These are phyloP conservation scores for Eutolmus rufibarbis DNA, from an alignment of 2,888 invertebrate species.

Conservation along the genomic window DNA sequence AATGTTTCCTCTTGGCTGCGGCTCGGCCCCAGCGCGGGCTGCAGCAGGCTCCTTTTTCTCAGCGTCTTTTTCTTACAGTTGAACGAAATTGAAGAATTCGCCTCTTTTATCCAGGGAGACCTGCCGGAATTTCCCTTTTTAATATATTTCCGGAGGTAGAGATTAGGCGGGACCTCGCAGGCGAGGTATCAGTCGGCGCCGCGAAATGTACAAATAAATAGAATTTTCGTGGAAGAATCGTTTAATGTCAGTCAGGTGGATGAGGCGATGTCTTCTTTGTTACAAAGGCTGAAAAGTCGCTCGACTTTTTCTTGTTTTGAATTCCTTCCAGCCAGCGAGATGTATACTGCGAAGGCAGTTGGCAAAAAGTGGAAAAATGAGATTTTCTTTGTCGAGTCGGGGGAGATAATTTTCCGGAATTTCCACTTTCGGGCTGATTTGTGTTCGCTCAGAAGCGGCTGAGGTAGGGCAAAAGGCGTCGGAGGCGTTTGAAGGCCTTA, in stretches of 20 bases:
- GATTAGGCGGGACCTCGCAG: slow-evolving; percentile 3
- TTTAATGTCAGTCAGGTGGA: slow-evolving; percentile 37
- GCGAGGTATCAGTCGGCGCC: slow-evolving; percentile 15
- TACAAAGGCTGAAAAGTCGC: slow-evolving; percentile 34
- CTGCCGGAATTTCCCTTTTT: slow-evolving; percentile 26
- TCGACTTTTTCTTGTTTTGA: slow-evolving; percentile 8
- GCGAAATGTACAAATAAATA: slow-evolving; percentile 37
- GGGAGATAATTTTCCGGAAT: slow-evolving; percentile 7
- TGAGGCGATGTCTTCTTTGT: slow-evolving; percentile 35
- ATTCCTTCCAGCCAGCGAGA: slow-evolving; percentile 8
- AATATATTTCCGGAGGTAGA: slow-evolving; percentile 24
- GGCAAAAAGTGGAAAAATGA: slow-evolving; percentile 9
- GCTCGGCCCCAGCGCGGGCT: background rate
- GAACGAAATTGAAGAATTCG: slow-evolving; percentile 25
- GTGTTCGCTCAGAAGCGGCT: background rate
- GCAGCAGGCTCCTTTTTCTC: slow-evolving; percentile 9
- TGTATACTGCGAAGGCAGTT: background rate
- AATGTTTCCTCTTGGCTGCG: background rate
- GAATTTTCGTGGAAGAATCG: slow-evolving; percentile 30
- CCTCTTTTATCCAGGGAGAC: slow-evolving; percentile 17
- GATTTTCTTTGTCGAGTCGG: slow-evolving; percentile 16
- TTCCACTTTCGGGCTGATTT: slow-evolving; percentile 13
- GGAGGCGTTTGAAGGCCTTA: background rate
- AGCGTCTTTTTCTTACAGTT: slow-evolving; percentile 25
- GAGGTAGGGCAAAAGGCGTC: background rate